phyloP scores from a whole-genome alignment of 2,888 invertebrate species.

The Agrochola circellaris region DNA sequence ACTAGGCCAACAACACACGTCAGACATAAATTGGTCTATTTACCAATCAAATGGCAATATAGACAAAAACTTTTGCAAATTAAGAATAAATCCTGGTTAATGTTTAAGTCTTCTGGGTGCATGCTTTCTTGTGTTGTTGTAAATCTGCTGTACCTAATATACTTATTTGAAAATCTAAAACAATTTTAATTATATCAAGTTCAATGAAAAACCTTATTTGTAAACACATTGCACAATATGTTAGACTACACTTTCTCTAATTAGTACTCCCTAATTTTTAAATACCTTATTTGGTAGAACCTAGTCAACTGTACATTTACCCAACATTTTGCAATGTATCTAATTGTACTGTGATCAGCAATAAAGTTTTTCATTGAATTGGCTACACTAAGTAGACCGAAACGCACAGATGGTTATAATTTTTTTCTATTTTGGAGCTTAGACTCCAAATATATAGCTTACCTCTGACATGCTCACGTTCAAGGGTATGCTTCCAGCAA shows the following conservation, averaged over 20 bases:
- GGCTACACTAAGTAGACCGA: constrained; percentile 11
- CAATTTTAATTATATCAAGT: not conserved
- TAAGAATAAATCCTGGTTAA: not conserved
- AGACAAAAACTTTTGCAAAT: not conserved
- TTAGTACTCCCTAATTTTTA: not conserved
- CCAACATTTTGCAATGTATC: not conserved
- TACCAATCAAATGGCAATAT: not conserved
- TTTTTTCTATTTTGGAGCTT: not conserved
- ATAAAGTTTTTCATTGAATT: not conserved
- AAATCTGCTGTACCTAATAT: not conserved
- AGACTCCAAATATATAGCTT: constrained; percentile 56
- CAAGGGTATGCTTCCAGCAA: constrained; percentile 98
- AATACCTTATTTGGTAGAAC: not conserved
- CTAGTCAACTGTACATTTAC: not conserved
- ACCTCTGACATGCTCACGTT: constrained; percentile 99
- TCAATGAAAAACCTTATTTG: not conserved
- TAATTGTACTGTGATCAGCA: constrained; percentile 12
- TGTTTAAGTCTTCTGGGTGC: no score
- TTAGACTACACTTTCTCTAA: not conserved
- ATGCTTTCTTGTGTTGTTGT: not conserved
- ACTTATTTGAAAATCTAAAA: not conserved
- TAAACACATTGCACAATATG: constrained; percentile 4
- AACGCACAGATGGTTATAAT: constrained; percentile 37
- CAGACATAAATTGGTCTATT: not conserved
- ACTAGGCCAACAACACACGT: not conserved